Conservation (phyloP, 2,113 vertebrate species). For the Climacteris rufus region DNA sequence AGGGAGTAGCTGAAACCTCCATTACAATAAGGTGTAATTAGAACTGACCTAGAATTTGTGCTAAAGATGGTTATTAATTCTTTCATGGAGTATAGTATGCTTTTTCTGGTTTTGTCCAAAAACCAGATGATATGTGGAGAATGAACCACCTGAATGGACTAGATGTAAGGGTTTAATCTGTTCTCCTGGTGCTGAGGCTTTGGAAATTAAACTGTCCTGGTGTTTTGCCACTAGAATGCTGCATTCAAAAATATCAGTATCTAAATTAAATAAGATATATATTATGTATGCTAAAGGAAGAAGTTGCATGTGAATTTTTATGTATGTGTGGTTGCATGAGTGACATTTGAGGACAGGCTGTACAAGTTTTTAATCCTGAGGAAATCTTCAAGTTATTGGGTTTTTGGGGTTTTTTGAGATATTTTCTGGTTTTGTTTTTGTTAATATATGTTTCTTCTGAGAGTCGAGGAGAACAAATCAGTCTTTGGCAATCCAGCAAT, state of each 20-base stretch:
- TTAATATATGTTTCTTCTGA: not conserved
- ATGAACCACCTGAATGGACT: not conserved
- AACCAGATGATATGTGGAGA: rapidly evolving
- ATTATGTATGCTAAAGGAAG: not conserved
- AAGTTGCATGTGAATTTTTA: not conserved
- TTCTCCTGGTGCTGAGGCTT: not conserved
- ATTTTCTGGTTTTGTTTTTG: not conserved
- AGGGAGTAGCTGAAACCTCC: not conserved
- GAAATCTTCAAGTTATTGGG: not conserved
- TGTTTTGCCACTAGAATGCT: not conserved
- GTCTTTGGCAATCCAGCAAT: not conserved
- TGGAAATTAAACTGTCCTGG: not conserved
- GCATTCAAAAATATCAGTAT: not conserved
- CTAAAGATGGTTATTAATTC: not conserved
- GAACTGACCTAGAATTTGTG: not conserved
- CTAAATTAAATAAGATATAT: not conserved
- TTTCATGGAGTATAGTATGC: not conserved
- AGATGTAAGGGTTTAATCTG: not conserved
- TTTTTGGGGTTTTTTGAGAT: not conserved
- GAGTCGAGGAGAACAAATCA: not conserved
- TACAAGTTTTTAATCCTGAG: not conserved
- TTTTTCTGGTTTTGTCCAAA: not conserved
- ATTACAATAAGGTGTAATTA: not conserved
- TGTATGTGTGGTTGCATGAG: not conserved
- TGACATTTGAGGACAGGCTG: not conserved